phyloP scores from a whole-genome alignment of 2,888 invertebrate genomes.

The Pollenia amentaria region DNA sequence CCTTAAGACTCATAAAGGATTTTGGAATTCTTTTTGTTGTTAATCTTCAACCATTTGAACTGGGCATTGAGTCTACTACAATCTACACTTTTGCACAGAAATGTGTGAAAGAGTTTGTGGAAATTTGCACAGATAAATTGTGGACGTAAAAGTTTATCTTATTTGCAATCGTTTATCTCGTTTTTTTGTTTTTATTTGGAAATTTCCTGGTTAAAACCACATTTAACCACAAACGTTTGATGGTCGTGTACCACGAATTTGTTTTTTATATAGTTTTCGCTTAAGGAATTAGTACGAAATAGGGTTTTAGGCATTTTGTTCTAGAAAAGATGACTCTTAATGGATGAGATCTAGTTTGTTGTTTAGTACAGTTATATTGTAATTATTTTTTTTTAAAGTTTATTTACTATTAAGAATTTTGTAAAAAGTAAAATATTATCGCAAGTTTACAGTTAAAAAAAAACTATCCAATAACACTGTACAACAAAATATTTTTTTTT shows the following conservation, averaged over 20 bases:
- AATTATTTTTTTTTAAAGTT: slow-evolving; percentile 5
- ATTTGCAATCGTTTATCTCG: slow-evolving; percentile 63
- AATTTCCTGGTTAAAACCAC: slow-evolving; percentile 41
- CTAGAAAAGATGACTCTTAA: slow-evolving; percentile 43
- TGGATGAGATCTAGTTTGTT: slow-evolving; percentile 42
- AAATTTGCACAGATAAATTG: slow-evolving; percentile 62
- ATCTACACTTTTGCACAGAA: slow-evolving; percentile 1
- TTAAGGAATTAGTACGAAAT: slow-evolving; percentile 60
- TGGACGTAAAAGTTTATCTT: slow-evolving; percentile 58
- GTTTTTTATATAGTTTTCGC: neutral
- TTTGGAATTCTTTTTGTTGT: slow-evolving; percentile 31
- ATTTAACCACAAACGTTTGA: slow-evolving; percentile 27
- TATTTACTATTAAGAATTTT: neutral
- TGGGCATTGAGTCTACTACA: slow-evolving; percentile 24
- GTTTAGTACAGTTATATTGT: slow-evolving; percentile 53
- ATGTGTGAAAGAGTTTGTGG: slow-evolving; percentile 53
- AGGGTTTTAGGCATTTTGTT: slow-evolving; percentile 53
- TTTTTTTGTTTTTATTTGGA: slow-evolving; percentile 45
- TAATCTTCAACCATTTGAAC: slow-evolving; percentile 36
- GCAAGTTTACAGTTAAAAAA: neutral
- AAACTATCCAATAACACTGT: too few relatives aligned
- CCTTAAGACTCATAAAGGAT: slow-evolving; percentile 46
- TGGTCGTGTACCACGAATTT: neutral
- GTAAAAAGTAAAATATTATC: neutral
- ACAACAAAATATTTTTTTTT: too few relatives aligned